Conservation (phyloP, 2,888 invertebrate species). For the Hyposoter dolosus region DNA sequence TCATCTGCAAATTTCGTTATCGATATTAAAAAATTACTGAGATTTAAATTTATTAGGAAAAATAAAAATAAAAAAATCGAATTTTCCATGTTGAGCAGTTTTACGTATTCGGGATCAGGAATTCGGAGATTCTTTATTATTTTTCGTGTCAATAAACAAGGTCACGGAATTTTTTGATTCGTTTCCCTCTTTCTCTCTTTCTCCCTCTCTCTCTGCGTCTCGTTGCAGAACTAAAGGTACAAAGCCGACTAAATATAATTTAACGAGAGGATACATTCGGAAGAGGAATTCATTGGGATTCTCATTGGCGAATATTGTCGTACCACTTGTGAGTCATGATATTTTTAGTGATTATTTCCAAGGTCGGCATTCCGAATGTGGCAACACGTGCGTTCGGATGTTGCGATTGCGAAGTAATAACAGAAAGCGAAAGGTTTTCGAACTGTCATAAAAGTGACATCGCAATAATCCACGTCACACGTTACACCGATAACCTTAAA, state of each 20-base stretch:
- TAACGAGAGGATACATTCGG: background rate
- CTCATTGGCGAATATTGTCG: conserved; percentile 19
- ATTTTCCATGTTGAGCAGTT: too few relatives aligned
- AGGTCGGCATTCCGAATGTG: conserved; percentile 24
- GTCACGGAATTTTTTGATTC: conserved; percentile 12
- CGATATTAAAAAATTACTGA: too few relatives aligned
- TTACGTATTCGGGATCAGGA: too few relatives aligned
- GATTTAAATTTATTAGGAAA: too few relatives aligned
- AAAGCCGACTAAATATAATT: conserved; percentile 50
- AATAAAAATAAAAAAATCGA: too few relatives aligned
- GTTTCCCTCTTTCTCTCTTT: background rate
- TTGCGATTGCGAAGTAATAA: background rate
- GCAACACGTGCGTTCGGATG: background rate
- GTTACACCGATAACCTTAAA: background rate
- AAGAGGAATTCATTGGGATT: conserved; percentile 22
- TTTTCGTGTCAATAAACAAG: too few relatives aligned
- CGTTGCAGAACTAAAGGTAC: conserved; percentile 48
- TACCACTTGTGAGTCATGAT: conserved; percentile 23
- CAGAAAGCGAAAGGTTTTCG: background rate
- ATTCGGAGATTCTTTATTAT: background rate
- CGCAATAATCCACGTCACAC: background rate
- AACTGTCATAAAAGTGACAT: background rate
- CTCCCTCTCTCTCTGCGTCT: background rate
- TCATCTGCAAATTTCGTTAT: too few relatives aligned
- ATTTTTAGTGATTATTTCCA: conserved; percentile 22